Evolutionary conservation across 2,113 vertebrate species (phyloP).

Genomic region (Puffinus mauretanicus): DNA sequence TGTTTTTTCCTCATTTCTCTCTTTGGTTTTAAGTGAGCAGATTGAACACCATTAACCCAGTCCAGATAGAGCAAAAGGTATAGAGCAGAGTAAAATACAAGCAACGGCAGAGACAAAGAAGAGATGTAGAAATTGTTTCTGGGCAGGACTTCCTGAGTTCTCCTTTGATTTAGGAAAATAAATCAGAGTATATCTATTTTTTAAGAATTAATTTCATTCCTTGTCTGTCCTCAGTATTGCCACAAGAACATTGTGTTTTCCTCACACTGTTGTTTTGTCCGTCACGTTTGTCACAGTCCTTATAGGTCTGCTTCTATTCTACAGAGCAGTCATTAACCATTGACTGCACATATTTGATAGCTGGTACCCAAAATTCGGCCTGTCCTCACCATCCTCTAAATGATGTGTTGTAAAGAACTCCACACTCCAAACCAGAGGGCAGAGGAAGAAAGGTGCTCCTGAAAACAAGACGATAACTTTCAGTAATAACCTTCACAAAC

Average conservation of each 20-base stretch:
- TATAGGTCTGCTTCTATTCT: not conserved
- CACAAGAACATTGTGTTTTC: not conserved
- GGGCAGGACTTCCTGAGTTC: not conserved
- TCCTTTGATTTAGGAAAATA: not conserved
- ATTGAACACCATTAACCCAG: not conserved
- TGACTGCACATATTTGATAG: fast-evolving
- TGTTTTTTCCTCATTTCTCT: not conserved
- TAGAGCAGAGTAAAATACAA: not conserved
- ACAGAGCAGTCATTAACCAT: not conserved
- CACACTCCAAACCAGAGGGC: not conserved
- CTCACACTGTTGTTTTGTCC: not conserved
- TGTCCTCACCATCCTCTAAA: not conserved
- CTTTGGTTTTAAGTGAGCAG: not conserved
- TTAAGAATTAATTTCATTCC: not conserved
- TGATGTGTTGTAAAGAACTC: not conserved
- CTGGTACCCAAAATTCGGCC: not conserved
- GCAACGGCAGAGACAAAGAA: not conserved
- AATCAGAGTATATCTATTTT: not conserved
- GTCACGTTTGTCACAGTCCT: not conserved
- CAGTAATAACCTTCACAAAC: not conserved
- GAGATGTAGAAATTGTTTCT: not conserved
- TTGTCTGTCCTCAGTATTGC: not conserved
- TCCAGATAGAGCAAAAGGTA: not conserved
- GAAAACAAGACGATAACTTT: not conserved
- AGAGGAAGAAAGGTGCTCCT: not conserved